Base-by-base conservation (phyloP, 2,113 vertebrate species). In the Burhinus oedicnemus region DNA sequence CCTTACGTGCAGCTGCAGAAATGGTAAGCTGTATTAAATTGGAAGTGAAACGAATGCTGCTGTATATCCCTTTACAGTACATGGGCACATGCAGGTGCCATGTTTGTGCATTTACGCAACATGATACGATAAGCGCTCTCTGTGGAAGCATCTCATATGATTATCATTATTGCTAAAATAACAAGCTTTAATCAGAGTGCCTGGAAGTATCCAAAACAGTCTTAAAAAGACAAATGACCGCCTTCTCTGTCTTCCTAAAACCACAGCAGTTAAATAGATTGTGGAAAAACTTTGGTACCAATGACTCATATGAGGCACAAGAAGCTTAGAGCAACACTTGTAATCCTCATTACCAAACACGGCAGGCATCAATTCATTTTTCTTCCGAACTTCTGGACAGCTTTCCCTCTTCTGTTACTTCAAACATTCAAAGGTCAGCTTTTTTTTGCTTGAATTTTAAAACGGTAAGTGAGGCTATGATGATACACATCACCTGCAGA, bases 141-240 rank as follows among this genome's bases (percentile, higher is more conserved):
- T 2, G 0, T 61, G 32, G 61, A 85, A 87, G 49, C 44, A 76
- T 4, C 51, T 36, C 68, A 77, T 3, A 23, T 68, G 83, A 85
- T 94, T 54, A 95, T 21, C 45, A 61, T 64, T 77, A 77, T 25
- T 91, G 57, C 65, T 93, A 92, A 97, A 94, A 90, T 30, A 88
- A 92, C 58, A 91, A 88, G 91, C 51, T 90, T 66, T 71, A 92
- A 96, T 55, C 26, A 60, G 83, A 88, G 29, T 52, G 51, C 51
- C 77, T 78, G 83, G 80, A 83, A 90, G 93, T 36, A 93, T 11
- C 54, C 47, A 32, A 84, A 96, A 79, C 10, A 79, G 38, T 69
- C 61, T 80, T 66, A 55, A 76, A 93, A 94, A 91, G 83, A 66
- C 68, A 91, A 87, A 94, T 78, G 4, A 77, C 47, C 57, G 68